Percentiles rank a stretch among this genome's conserved stretches.
phyloP scores from a whole-genome alignment of 2,888 invertebrate species.

The Polydrusus pterygomalis region DNA sequence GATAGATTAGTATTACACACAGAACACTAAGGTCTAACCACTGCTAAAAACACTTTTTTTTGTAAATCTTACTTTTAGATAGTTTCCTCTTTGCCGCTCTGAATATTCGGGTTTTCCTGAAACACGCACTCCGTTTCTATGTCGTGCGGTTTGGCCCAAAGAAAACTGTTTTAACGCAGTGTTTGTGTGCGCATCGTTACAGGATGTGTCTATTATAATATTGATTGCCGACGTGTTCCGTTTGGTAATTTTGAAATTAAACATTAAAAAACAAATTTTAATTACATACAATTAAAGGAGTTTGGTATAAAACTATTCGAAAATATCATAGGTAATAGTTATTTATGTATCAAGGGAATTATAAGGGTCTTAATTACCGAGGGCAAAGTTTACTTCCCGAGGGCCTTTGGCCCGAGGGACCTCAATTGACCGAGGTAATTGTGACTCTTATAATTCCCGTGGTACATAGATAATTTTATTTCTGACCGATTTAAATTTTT shows the following conservation, averaged over 20 bases:
- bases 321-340: too few relatives aligned
- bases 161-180: neutral
- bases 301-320: too few relatives aligned
- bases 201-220: conserved; percentile 1
- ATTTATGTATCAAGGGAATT: too few relatives aligned
- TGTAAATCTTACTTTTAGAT: neutral
- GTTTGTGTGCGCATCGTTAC: conserved; percentile 6
- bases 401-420: too few relatives aligned
- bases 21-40: neutral
- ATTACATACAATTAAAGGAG: too few relatives aligned
- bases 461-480: too few relatives aligned
- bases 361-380: too few relatives aligned
- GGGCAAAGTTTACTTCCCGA: too few relatives aligned
- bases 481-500: too few relatives aligned
- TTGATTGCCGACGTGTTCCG: neutral
- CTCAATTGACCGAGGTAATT: too few relatives aligned
- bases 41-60: neutral
- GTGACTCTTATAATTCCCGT: too few relatives aligned
- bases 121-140: conserved; percentile 2
- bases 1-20: neutral
- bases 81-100: neutral
- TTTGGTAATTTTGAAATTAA: neutral
- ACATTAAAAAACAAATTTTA: neutral
- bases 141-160: neutral
- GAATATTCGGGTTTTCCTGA: neutral